Evolutionary conservation across 2,113 vertebrate genomes (phyloP).

Genomic region (Triplophysa rosa): DNA sequence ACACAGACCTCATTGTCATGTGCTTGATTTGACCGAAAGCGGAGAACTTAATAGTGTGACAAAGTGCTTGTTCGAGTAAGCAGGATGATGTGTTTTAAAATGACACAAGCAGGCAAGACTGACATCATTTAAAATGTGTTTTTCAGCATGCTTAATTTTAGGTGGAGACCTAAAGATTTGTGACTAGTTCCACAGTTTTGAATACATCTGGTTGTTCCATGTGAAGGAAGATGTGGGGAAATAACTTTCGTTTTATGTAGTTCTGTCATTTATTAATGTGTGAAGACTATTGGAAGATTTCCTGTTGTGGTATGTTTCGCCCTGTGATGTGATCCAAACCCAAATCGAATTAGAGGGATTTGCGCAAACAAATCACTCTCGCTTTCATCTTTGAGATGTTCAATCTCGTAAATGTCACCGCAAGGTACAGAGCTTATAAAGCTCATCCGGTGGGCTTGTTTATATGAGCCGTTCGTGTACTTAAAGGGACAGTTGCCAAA

Average conservation of each 20-base stretch:
- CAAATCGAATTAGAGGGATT: background rate
- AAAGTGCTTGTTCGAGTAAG: background rate
- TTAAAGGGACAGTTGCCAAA: too few relatives aligned
- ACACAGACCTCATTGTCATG: background rate
- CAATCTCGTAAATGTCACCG: background rate
- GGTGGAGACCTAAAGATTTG: background rate
- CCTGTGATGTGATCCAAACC: constrained; percentile 1
- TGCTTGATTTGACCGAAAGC: background rate
- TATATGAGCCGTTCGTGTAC: background rate
- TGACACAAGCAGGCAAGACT: background rate
- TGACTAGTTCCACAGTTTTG: background rate
- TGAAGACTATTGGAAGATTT: background rate
- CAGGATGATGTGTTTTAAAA: background rate
- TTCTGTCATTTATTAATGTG: background rate
- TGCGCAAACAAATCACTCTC: background rate
- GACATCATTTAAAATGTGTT: background rate
- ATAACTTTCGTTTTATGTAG: background rate
- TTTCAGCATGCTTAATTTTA: background rate
- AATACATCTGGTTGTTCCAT: background rate
- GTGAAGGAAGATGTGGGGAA: background rate
- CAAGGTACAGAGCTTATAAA: background rate
- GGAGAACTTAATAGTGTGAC: background rate
- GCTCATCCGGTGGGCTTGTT: background rate
- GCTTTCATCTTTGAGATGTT: constrained; percentile 6
- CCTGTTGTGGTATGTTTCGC: background rate